phyloP scores from a whole-genome alignment of 2,113 vertebrate genomes.

The Xiphias gladius region DNA sequence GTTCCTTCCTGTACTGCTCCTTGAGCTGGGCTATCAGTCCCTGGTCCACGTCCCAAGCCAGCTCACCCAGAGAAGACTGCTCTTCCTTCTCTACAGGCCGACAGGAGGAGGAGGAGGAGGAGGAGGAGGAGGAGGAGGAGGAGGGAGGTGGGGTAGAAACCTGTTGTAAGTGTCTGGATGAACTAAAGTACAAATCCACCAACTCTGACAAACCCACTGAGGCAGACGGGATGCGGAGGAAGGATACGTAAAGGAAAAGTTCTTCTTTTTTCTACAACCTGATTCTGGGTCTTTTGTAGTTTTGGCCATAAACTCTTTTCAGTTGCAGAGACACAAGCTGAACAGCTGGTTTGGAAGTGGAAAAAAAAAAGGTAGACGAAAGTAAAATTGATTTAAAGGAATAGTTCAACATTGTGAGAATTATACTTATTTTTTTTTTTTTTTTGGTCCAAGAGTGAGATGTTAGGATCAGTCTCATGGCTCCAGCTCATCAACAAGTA shows the following conservation, averaged over 20 bases:
- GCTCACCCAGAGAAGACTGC: slow-evolving; percentile 87
- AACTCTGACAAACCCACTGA: background rate
- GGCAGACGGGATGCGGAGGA: background rate
- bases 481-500: no score
- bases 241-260: background rate
- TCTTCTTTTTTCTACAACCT: no score
- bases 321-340: background rate
- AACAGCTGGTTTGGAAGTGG: background rate
- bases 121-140: slow-evolving; percentile 31
- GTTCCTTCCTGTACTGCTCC: slow-evolving; percentile 99
- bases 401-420: no score
- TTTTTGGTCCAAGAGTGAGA: no score
- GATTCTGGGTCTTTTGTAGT: background rate
- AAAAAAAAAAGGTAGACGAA: no score
- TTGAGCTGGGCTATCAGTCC: slow-evolving; percentile 98
- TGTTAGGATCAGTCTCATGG: no score
- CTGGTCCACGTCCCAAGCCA: slow-evolving; percentile 97
- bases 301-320: background rate
- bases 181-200: background rate
- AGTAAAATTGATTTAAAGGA: no score
- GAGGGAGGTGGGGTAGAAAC: slow-evolving; percentile 19
- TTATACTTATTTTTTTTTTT: no score
- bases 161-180: slow-evolving; percentile 18
- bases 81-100: slow-evolving; percentile 95
- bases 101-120: slow-evolving; percentile 27